phyloP scores from a whole-genome alignment of 2,888 invertebrate species.

The Melanophora roralis region DNA sequence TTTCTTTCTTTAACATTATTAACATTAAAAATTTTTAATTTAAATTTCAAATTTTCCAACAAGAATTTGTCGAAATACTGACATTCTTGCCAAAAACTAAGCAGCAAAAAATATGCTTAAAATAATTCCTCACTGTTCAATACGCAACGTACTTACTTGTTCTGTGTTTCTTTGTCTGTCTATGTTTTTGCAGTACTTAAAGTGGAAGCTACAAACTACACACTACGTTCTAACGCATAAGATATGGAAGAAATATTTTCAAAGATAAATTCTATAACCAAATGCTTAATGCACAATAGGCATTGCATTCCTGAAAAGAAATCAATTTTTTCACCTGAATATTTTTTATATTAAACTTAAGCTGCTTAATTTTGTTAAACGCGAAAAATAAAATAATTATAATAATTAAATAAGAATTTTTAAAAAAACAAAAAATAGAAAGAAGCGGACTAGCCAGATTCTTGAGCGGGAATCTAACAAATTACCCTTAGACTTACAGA shows the following conservation, averaged over 20 bases:
- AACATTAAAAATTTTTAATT: constrained; percentile 55
- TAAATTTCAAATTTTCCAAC: constrained; percentile 58
- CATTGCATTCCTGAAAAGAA: neutral
- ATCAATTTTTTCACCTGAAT: neutral
- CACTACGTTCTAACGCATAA: neutral
- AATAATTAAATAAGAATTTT: no score
- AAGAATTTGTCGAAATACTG: constrained; percentile 59
- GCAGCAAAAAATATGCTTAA: constrained; percentile 38
- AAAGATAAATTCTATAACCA: neutral
- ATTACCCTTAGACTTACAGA: no score
- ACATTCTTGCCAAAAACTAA: constrained; percentile 55
- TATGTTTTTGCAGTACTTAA: neutral
- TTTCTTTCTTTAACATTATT: constrained; percentile 33
- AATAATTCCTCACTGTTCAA: constrained; percentile 34
- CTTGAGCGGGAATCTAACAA: no score
- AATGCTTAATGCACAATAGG: neutral
- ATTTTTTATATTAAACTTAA: no score
- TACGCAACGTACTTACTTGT: neutral
- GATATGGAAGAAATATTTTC: neutral
- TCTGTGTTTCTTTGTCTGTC: neutral
- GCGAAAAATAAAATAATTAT: no score
- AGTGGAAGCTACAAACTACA: neutral
- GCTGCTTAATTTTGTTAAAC: no score
- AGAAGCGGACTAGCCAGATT: no score
- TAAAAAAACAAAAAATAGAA: no score